A percentile compares a stretch with the other conserved stretches of the same genome.
phyloP scores from a whole-genome alignment of 2,888 invertebrate genomes.

The Meghimatium bilineatum region DNA sequence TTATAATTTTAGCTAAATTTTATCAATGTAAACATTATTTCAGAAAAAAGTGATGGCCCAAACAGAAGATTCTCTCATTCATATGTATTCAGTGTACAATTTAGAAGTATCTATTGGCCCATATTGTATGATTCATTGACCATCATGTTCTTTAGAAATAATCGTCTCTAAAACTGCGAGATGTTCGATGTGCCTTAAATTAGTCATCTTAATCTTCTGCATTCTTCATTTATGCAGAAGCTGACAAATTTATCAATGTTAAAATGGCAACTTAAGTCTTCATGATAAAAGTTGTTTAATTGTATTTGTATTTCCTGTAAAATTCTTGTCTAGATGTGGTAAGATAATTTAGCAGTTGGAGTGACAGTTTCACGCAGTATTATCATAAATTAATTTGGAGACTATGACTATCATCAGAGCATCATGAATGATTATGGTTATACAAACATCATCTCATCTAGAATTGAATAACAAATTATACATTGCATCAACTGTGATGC shows the following conservation, averaged over 20 bases:
- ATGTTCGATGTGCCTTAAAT: not conserved
- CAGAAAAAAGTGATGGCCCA: too few species aligned
- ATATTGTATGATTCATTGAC: conserved; percentile 8
- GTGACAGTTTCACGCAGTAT: not conserved
- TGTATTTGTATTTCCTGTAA: conserved; percentile 2
- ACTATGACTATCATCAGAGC: not conserved
- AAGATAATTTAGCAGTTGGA: not conserved
- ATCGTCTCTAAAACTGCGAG: not conserved
- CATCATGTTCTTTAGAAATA: not conserved
- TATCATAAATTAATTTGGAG: not conserved
- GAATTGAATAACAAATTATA: not conserved
- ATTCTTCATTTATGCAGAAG: not conserved
- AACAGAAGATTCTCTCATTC: too few species aligned
- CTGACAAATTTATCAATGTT: not conserved
- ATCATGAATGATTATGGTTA: not conserved
- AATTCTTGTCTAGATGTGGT: conserved; percentile 7
- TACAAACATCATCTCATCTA: too few species aligned
- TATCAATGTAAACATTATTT: too few species aligned
- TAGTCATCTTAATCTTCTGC: not conserved
- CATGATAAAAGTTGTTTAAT: not conserved
- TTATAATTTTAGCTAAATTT: too few species aligned
- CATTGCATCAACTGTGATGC: too few species aligned
- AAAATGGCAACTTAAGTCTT: not conserved
- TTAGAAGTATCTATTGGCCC: not conserved
- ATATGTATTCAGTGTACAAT: not conserved